These are phyloP conservation scores for Heliocidaris erythrogramma DNA, from an alignment of 35 echinoderm and acorn worm genomes.

Conservation along the genomic window DNA sequence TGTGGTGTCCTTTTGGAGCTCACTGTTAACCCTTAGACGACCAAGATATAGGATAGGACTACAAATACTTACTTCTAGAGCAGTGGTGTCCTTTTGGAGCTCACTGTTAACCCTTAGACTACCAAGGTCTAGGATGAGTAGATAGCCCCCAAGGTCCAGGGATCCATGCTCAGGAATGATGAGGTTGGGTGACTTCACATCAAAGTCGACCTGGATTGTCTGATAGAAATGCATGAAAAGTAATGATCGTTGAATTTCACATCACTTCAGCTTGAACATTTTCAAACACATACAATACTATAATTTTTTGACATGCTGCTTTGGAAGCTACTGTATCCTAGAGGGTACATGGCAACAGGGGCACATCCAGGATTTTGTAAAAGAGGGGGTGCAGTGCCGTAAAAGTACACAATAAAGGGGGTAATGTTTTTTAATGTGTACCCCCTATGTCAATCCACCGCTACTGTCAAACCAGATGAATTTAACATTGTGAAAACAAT, in stretches of 20 bases:
- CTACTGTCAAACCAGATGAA: too few species aligned
- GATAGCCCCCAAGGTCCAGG: conserved; percentile 83
- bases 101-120: conserved; percentile 96
- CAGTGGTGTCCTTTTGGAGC: conserved; percentile 63
- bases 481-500: too few species aligned
- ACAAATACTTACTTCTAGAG: conserved; percentile 64
- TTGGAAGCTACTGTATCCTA: too few species aligned
- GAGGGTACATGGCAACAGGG: too few species aligned
- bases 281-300: too few species aligned
- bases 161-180: conserved; percentile 95
- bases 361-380: too few species aligned
- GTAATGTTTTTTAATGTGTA: too few species aligned
- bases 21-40: conserved; percentile 92
- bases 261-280: background rate
- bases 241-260: background rate
- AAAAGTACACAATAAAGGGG: too few species aligned
- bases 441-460: too few species aligned
- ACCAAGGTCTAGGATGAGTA: conserved; percentile 87
- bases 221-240: conserved; percentile 35
- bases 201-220: conserved; percentile 96
- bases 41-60: conserved; percentile 69
- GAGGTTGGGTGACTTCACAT: conserved; percentile 94
- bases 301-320: too few species aligned
- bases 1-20: conserved; percentile 68
- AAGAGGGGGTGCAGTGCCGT: too few species aligned